Evolutionary conservation across 2,797 vertebrate genomes (phyloP).

Genomic region (Sciurus vulgaris): DNA sequence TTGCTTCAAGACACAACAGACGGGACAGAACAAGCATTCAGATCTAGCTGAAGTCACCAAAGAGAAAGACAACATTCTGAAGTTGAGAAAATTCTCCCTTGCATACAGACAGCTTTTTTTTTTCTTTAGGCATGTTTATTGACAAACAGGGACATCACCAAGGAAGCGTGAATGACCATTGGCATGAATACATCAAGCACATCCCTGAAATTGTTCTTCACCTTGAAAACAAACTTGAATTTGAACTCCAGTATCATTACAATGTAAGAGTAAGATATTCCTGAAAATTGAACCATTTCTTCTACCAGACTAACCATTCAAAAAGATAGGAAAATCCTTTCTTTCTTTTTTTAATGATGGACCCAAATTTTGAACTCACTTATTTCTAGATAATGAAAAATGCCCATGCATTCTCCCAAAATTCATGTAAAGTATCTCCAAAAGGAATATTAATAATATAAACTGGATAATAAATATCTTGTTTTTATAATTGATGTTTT

Average conservation of each 20-base stretch:
- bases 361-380: background rate
- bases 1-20: constrained; percentile 34
- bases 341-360: background rate
- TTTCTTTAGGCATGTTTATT: background rate
- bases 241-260: background rate
- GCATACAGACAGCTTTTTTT: background rate
- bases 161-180: background rate
- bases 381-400: background rate
- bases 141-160: background rate
- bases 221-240: constrained; percentile 24
- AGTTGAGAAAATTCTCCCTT: constrained; percentile 22
- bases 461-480: background rate
- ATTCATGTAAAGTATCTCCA: constrained; percentile 23
- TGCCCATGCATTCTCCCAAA: background rate
- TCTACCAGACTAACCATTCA: background rate
- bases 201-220: constrained; percentile 30
- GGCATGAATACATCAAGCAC: background rate
- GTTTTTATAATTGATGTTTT: constrained; percentile 46
- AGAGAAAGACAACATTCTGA: background rate
- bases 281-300: background rate
- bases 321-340: background rate
- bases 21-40: background rate
- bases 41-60: background rate
- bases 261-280: background rate
- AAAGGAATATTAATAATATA: constrained; percentile 8